Evolutionary conservation across 2,888 invertebrate genomes (phyloP).

Genomic region (Cephus nigrinus): DNA sequence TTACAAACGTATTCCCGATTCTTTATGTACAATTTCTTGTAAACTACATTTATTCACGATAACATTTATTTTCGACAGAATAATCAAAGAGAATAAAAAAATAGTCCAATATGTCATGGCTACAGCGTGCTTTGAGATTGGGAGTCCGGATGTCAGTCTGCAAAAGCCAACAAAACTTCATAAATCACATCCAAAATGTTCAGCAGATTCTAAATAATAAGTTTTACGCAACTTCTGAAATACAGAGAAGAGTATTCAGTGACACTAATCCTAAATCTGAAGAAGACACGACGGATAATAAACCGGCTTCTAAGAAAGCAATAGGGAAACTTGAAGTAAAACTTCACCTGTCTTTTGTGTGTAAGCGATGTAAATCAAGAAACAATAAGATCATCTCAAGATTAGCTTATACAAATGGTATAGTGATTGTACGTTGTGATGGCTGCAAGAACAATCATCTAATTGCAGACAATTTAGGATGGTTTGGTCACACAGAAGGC

Average conservation of each 20-base stretch:
- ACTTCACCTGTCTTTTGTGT: slow-evolving; percentile 83
- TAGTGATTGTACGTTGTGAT: slow-evolving; percentile 91
- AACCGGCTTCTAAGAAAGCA: neutral
- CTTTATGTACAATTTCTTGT: neutral
- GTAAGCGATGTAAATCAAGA: slow-evolving; percentile 85
- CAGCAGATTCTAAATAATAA: neutral
- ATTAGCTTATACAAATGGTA: slow-evolving; percentile 85
- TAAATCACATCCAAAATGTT: neutral
- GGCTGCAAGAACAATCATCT: slow-evolving; percentile 91
- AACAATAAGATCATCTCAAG: slow-evolving; percentile 87
- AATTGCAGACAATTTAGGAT: slow-evolving; percentile 95
- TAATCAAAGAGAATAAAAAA: neutral
- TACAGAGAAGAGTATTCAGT: neutral
- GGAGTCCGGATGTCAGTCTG: neutral
- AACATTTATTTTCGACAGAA: neutral
- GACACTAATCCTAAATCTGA: neutral
- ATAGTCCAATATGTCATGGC: neutral
- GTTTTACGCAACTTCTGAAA: neutral
- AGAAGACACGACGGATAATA: neutral
- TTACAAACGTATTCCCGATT: neutral
- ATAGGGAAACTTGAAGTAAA: slow-evolving; percentile 69
- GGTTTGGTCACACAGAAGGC: slow-evolving; percentile 83
- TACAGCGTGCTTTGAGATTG: neutral
- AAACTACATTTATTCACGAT: neutral
- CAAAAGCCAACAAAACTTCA: neutral